Conservation (phyloP, 2,888 invertebrate genomes). For the Mantis religiosa region DNA sequence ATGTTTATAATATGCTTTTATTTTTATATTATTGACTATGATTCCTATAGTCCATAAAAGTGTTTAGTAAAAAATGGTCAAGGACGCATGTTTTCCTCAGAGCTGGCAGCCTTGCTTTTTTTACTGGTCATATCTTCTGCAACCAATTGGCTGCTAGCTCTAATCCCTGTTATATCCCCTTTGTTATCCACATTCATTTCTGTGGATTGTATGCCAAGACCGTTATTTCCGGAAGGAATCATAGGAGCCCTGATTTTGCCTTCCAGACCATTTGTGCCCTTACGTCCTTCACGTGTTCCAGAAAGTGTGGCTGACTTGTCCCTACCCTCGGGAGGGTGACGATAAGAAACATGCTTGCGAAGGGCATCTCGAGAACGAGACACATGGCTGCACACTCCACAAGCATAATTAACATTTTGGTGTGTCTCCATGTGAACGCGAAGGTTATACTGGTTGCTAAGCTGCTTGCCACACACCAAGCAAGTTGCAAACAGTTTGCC, state of each 20-base stretch:
- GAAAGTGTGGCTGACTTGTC: not conserved
- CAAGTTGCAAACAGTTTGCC: slow-evolving; percentile 64
- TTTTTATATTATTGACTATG: not conserved
- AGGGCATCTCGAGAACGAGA: slow-evolving; percentile 83
- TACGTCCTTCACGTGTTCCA: not conserved
- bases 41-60: not conserved
- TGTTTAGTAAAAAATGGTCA: not conserved
- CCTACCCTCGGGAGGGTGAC: slow-evolving; percentile 61
- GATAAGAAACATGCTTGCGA: slow-evolving; percentile 82
- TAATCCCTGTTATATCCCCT: not conserved
- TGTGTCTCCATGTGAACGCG: slow-evolving; percentile 89
- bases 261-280: not conserved
- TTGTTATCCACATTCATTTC: not conserved
- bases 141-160: not conserved
- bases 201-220: not conserved
- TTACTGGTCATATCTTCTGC: not conserved
- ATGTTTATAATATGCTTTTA: not conserved
- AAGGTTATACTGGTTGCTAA: slow-evolving; percentile 86
- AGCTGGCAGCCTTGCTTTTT: not conserved
- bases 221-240: not conserved
- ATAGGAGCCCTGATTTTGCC: not conserved
- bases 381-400: slow-evolving; percentile 81
- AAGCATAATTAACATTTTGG: slow-evolving; percentile 82
- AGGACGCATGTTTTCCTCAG: slow-evolving; percentile 1
- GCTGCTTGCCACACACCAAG: slow-evolving; percentile 79